Evolutionary conservation across 1,140 invertebrate genomes (phyloP).

Genomic region (Caerostris darwini): DNA sequence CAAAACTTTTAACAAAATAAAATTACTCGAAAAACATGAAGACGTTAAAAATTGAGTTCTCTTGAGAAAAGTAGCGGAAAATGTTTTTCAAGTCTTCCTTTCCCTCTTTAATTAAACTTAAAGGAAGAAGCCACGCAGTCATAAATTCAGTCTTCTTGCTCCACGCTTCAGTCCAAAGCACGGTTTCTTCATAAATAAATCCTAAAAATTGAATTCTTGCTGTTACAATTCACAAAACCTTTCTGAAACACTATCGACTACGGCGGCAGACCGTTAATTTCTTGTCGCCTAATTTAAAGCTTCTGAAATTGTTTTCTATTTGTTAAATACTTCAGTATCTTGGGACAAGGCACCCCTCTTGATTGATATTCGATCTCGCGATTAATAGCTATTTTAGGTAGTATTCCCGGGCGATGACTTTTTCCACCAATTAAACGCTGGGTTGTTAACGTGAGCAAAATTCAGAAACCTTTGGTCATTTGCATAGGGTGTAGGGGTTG

Average conservation of each 20-base stretch:
- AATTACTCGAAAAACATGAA: too few relatives aligned
- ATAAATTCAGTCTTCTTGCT: neutral
- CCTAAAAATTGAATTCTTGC: neutral
- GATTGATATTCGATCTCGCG: slow-evolving; percentile 55
- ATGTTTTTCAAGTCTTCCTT: neutral
- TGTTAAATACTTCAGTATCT: neutral
- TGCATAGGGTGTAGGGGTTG: slow-evolving; percentile 61
- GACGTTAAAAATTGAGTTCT: too few relatives aligned
- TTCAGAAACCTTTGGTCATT: slow-evolving; percentile 49
- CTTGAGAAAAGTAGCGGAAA: too few relatives aligned
- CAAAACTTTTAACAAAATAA: too few relatives aligned
- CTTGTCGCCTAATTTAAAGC: neutral
- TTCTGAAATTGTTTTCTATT: neutral
- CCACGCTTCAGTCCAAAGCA: neutral
- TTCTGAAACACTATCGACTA: too few relatives aligned
- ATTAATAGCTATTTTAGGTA: slow-evolving; percentile 61
- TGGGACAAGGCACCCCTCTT: neutral
- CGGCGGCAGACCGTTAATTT: too few relatives aligned
- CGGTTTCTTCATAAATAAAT: neutral
- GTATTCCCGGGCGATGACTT: slow-evolving; percentile 57
- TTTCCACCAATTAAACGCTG: slow-evolving; percentile 44
- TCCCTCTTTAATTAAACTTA: neutral
- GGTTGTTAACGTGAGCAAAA: slow-evolving; percentile 57
- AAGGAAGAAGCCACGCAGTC: neutral
- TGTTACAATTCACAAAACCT: neutral